Conservation (phyloP, 1,140 invertebrate species). For the Bicyclus anynana region DNA sequence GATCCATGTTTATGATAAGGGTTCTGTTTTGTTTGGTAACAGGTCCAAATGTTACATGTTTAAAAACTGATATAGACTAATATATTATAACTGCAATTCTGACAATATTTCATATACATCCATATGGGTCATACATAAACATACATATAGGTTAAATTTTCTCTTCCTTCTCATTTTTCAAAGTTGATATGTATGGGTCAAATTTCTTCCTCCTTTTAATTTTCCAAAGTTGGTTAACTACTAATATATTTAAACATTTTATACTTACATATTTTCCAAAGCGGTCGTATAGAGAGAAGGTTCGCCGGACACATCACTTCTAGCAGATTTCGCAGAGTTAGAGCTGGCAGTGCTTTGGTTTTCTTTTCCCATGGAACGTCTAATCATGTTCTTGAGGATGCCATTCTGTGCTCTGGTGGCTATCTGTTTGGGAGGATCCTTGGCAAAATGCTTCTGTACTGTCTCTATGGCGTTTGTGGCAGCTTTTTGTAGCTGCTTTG, state of each 20-base stretch:
- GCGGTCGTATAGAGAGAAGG: slow-evolving; percentile 85
- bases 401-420: slow-evolving; percentile 65
- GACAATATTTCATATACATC: no score
- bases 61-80: no score
- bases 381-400: slow-evolving; percentile 75
- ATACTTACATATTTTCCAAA: slow-evolving; percentile 82
- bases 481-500: slow-evolving; percentile 56
- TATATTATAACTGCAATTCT: no score
- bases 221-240: no score
- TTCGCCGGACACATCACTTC: slow-evolving; percentile 81
- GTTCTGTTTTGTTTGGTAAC: no score
- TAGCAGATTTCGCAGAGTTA: slow-evolving; percentile 54
- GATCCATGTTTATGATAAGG: no score
- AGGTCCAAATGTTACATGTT: no score
- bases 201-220: no score
- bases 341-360: slow-evolving; percentile 57
- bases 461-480: slow-evolving; percentile 64
- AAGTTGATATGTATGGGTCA: no score
- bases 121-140: no score
- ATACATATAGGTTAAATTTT: no score
- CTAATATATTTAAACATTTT: neutral
- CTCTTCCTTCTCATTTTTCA: no score
- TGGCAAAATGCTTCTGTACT: slow-evolving; percentile 72
- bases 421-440: slow-evolving; percentile 62
- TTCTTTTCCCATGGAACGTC: slow-evolving; percentile 60